Evolutionary conservation across 2,797 vertebrate species (phyloP).

Genomic region (Glossophaga mutica): DNA sequence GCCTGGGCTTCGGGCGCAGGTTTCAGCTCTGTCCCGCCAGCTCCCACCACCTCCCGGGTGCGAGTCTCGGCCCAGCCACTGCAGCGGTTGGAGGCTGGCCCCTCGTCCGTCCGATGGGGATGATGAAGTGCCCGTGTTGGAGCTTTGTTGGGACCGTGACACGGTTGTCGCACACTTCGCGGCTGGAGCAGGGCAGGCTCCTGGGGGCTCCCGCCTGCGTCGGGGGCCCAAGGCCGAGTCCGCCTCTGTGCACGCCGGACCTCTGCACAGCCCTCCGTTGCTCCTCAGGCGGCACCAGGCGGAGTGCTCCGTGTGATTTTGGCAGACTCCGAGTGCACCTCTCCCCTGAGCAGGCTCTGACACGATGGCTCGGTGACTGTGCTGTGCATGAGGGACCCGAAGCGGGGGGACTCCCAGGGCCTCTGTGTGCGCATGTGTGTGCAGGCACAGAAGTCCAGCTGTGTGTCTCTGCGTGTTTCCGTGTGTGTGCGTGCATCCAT

Average conservation of each 20-base stretch:
- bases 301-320: fast-evolving
- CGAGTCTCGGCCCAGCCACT: background rate
- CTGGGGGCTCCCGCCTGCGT: background rate
- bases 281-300: background rate
- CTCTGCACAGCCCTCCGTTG: background rate
- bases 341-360: background rate
- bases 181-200: background rate
- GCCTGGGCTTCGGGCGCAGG: background rate
- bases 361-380: too few species aligned
- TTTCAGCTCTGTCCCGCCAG: background rate
- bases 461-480: background rate
- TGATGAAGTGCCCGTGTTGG: too few species aligned
- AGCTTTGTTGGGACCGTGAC: fast-evolving
- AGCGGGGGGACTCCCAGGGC: background rate
- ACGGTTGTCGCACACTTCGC: fast-evolving
- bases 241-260: background rate
- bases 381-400: background rate
- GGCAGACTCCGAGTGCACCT: fast-evolving
- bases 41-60: background rate
- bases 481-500: fast-evolving
- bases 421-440: background rate
- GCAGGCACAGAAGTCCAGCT: background rate
- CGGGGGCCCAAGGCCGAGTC: fast-evolving
- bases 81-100: background rate
- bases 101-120: background rate